Percentiles rank a stretch among this genome's conserved stretches.
These are phyloP conservation scores for Lepus americanus DNA, from an alignment of 2,113 vertebrate species.

Conservation along the genomic window DNA sequence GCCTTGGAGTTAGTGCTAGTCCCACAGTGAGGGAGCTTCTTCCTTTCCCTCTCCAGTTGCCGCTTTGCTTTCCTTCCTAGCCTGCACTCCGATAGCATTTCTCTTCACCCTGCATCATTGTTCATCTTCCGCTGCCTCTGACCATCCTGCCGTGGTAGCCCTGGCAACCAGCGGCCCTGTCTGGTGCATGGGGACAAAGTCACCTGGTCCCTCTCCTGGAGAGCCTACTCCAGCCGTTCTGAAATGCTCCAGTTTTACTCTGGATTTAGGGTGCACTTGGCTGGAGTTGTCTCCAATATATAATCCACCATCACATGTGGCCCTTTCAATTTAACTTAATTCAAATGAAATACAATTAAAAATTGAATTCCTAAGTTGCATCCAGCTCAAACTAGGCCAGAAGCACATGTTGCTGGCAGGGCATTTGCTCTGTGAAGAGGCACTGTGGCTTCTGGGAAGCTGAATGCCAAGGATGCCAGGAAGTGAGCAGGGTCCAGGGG, in stretches of 20 bases:
- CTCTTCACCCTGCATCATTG: neutral
- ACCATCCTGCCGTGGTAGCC: neutral
- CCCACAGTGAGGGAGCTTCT: neutral
- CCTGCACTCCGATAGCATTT: neutral
- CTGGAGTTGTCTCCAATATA: neutral
- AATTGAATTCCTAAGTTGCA: neutral
- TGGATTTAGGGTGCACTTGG: neutral
- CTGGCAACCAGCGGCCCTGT: too few species aligned
- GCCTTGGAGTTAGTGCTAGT: neutral
- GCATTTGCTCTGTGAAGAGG: neutral
- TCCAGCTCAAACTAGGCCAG: neutral
- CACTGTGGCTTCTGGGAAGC: neutral
- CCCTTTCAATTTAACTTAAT: slow-evolving; percentile 29
- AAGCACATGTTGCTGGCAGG: too few species aligned
- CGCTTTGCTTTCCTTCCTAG: neutral
- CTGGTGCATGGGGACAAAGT: neutral
- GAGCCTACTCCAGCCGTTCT: neutral
- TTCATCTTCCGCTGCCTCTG: neutral
- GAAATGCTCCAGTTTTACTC: neutral
- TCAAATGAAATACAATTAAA: slow-evolving; percentile 38
- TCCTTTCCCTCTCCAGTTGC: neutral
- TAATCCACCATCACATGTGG: neutral
- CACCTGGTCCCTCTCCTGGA: neutral
- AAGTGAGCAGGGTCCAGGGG: neutral
- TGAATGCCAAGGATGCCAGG: neutral